Percentiles rank a stretch among this genome's conserved stretches.
These are phyloP conservation scores for Meloidogyne floridensis DNA, from an alignment of 1,140 invertebrate genomes.

Conservation along the genomic window DNA sequence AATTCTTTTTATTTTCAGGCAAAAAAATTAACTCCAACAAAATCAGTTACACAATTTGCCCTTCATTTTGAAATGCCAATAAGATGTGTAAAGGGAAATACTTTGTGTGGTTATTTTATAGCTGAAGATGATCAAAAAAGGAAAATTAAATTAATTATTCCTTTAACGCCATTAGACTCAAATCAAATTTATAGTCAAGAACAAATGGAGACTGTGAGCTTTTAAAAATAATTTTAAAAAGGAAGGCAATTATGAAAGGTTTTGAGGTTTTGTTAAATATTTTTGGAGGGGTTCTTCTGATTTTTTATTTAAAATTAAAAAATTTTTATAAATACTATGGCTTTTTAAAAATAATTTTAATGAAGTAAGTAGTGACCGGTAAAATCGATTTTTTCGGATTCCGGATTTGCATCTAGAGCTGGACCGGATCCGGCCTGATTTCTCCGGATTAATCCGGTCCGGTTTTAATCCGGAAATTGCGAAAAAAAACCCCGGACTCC, in stretches of 20 bases:
- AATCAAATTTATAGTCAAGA: not conserved
- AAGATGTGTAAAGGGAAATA: not conserved
- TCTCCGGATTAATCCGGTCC: no score
- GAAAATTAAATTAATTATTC: constrained; percentile 4
- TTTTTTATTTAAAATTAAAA: no score
- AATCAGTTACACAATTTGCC: constrained; percentile 9
- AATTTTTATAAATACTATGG: no score
- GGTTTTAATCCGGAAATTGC: no score
- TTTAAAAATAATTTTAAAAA: not conserved
- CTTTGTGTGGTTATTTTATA: constrained; percentile 6
- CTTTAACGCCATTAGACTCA: not conserved
- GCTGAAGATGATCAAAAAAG: not conserved
- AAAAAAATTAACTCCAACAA: constrained; percentile 10
- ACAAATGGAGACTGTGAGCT: not conserved
- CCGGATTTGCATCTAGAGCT: no score
- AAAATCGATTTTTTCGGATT: no score
- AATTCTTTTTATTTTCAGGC: not conserved
- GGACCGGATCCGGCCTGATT: no score
- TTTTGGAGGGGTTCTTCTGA: no score
- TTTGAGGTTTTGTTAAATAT: not conserved
- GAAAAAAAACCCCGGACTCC: no score
- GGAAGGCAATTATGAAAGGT: not conserved
- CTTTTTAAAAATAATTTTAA: no score
- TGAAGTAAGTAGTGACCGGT: no score
- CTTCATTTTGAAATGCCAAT: constrained; percentile 11